Conservation (phyloP, 2,797 vertebrate genomes). For the Lithobates pipiens region DNA sequence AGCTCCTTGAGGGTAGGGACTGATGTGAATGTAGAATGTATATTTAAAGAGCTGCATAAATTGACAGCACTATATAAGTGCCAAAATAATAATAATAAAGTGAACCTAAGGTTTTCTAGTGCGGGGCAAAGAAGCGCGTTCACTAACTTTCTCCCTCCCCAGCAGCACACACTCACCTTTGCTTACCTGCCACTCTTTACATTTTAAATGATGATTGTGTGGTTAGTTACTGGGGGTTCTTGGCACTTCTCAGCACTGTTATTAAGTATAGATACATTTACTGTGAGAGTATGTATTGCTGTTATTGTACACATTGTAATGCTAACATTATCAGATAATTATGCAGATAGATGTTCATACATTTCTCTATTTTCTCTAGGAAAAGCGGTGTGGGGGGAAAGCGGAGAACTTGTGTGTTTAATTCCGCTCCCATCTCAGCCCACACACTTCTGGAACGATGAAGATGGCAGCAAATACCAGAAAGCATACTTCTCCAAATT, state of each 20-base stretch:
- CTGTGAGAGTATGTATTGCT: background rate
- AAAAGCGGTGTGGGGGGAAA: conserved; percentile 91
- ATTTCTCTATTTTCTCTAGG: conserved; percentile 72
- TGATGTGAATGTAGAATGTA: no score
- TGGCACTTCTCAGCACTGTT: background rate
- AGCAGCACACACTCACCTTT: no score
- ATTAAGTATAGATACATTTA: background rate
- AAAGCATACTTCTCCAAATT: conserved; percentile 95
- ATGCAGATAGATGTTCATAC: background rate
- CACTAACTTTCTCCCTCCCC: no score
- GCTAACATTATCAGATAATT: conserved; percentile 36
- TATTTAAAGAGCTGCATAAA: no score
- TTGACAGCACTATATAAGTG: no score
- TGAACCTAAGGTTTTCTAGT: no score
- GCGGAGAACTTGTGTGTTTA: conserved; percentile 93
- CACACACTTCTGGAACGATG: conserved; percentile 96
- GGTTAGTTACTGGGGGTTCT: background rate
- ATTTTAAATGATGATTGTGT: background rate
- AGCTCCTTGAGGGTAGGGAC: no score
- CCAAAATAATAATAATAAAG: no score
- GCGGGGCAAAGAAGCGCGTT: no score
- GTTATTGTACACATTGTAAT: background rate
- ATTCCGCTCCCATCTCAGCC: conserved; percentile 95
- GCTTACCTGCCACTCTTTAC: no score
- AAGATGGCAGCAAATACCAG: conserved; percentile 90